phyloP scores from a whole-genome alignment of 2,113 vertebrate species.

The Cricetomys ansorgei region DNA sequence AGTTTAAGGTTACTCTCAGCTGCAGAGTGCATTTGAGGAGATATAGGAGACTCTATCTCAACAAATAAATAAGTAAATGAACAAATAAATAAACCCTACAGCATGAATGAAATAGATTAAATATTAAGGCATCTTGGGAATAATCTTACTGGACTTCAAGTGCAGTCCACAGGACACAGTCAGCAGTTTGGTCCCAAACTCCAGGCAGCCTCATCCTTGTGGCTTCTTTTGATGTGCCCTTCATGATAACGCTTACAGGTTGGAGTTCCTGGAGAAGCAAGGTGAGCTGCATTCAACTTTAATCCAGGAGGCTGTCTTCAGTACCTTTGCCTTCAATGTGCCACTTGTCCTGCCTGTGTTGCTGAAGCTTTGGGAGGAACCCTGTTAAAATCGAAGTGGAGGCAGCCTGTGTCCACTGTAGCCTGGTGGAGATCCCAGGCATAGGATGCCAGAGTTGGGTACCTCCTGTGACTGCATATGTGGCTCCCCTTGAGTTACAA shows the following conservation, averaged over 20 bases:
- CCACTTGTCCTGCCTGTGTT: background rate
- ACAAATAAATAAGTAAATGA: too few relatives aligned
- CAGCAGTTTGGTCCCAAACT: background rate
- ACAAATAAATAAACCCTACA: background rate
- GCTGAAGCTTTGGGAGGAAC: background rate
- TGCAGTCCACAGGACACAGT: too few relatives aligned
- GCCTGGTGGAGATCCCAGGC: too few relatives aligned
- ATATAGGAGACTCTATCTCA: background rate
- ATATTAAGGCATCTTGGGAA: background rate
- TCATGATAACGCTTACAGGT: background rate
- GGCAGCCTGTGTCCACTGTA: background rate
- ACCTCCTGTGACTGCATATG: background rate
- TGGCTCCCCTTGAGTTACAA: background rate
- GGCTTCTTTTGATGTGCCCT: background rate
- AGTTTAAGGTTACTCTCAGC: background rate
- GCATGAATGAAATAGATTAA: background rate
- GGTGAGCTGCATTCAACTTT: background rate
- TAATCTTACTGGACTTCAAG: background rate
- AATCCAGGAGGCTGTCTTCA: background rate
- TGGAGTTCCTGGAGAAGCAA: background rate
- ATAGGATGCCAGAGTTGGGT: background rate
- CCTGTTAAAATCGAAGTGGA: background rate
- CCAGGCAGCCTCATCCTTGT: fast-evolving
- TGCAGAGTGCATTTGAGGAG: background rate
- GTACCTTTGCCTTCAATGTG: too few relatives aligned